A percentile compares a stretch with the other conserved stretches of the same genome.
Evolutionary conservation across 2,797 vertebrate species (phyloP).

Genomic region (Microtus agrestis): DNA sequence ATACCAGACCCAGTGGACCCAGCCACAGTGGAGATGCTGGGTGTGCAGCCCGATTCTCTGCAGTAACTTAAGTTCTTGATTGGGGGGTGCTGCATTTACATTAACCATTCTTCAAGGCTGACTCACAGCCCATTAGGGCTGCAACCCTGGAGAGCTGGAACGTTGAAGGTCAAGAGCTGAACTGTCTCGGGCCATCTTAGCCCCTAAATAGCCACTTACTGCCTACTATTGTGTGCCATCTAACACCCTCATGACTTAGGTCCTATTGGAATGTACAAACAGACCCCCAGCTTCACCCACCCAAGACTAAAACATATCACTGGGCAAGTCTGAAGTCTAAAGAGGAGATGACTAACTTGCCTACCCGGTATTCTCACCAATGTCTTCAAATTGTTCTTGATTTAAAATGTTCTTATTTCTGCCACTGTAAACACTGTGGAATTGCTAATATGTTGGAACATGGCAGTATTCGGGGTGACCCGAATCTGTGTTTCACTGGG

Average conservation of each 20-base stretch:
- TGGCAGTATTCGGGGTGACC: neutral
- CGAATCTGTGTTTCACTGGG: neutral
- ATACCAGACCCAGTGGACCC: conserved; percentile 41
- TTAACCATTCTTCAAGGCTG: neutral
- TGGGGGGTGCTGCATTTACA: neutral
- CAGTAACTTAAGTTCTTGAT: neutral
- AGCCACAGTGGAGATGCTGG: conserved; percentile 55
- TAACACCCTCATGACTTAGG: neutral
- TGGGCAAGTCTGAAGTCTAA: neutral
- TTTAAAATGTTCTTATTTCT: neutral
- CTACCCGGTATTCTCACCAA: neutral
- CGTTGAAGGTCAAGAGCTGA: neutral
- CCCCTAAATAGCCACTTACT: neutral
- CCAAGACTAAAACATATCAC: neutral
- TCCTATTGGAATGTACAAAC: neutral
- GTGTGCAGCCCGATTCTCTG: conserved; percentile 49
- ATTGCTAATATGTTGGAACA: neutral
- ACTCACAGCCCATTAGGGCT: too few relatives aligned
- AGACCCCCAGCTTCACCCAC: neutral
- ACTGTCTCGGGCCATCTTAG: neutral
- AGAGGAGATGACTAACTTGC: neutral
- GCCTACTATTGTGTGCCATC: neutral
- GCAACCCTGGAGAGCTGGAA: neutral
- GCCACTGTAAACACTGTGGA: neutral
- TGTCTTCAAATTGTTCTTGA: neutral